A percentile compares a stretch with the other conserved stretches of the same genome.
phyloP scores from a whole-genome alignment of 1,140 invertebrate species.

The Rhizoglyphus robini region DNA sequence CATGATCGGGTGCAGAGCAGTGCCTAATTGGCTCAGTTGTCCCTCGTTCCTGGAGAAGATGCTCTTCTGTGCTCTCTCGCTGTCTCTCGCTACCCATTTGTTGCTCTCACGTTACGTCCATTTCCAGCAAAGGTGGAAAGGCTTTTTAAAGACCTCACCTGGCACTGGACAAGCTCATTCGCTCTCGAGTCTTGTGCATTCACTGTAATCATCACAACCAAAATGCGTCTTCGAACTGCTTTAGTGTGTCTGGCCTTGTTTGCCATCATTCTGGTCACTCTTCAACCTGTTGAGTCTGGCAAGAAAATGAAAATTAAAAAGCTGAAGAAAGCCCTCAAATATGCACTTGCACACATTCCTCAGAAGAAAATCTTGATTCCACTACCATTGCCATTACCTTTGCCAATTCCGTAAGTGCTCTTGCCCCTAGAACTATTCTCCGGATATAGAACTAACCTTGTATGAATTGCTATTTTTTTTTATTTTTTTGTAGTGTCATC shows the following conservation, averaged over 20 bases:
- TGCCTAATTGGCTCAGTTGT: too few species aligned
- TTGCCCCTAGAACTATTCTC: not conserved
- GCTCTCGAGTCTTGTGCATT: too few species aligned
- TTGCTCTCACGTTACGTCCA: not conserved
- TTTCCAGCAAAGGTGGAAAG: not conserved
- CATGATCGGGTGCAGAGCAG: not conserved
- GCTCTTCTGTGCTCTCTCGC: not conserved
- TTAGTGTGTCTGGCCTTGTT: not conserved
- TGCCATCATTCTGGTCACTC: not conserved
- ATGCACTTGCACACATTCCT: not conserved
- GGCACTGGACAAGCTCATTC: not conserved
- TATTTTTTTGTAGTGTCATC: not conserved
- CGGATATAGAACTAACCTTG: too few species aligned
- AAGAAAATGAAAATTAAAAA: not conserved
- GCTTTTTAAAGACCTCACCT: not conserved
- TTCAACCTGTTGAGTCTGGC: not conserved
- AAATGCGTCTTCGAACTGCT: conserved; percentile 8
- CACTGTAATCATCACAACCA: not conserved
- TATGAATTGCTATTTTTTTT: too few species aligned
- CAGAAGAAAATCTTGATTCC: not conserved
- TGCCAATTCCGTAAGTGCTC: not conserved
- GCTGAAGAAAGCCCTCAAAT: not conserved
- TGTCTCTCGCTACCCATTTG: not conserved
- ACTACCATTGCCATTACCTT: not conserved
- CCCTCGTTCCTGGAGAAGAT: too few species aligned